phyloP scores from a whole-genome alignment of 2,888 invertebrate genomes.

The Platerodrilus igneus region DNA sequence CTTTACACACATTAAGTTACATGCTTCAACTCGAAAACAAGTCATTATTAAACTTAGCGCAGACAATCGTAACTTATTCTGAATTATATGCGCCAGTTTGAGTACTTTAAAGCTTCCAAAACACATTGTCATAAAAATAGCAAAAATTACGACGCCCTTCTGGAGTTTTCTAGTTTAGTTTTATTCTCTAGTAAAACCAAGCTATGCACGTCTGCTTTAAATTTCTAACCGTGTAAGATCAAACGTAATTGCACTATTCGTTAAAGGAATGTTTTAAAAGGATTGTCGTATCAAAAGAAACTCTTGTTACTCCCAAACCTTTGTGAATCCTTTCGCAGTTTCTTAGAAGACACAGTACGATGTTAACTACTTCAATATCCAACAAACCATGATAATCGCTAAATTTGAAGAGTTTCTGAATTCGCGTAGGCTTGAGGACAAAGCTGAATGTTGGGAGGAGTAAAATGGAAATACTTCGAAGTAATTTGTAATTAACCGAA shows the following conservation, averaged over 20 bases:
- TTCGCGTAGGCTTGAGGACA: slow-evolving; percentile 25
- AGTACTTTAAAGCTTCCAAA: slow-evolving; percentile 15
- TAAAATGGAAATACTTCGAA: slow-evolving; percentile 44
- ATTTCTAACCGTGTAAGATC: too few species aligned
- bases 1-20: slow-evolving; percentile 24
- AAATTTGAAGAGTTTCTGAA: slow-evolving; percentile 33
- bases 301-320: slow-evolving; percentile 12
- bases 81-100: slow-evolving; percentile 23
- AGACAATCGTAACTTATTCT: slow-evolving; percentile 40
- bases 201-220: too few species aligned
- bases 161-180: too few species aligned
- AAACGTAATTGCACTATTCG: slow-evolving; percentile 11
- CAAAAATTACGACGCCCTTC: too few species aligned
- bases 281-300: slow-evolving; percentile 18
- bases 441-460: slow-evolving; percentile 26
- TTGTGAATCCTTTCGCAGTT: slow-evolving; percentile 17
- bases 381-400: slow-evolving; percentile 39
- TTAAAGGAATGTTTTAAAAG: slow-evolving; percentile 13
- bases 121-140: slow-evolving; percentile 18
- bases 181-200: too few species aligned
- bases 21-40: slow-evolving; percentile 35
- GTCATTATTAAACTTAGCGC: slow-evolving; percentile 39
- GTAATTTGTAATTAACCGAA: slow-evolving; percentile 43
- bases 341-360: slow-evolving; percentile 20
- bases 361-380: slow-evolving; percentile 38